Evolutionary conservation across 2,113 vertebrate genomes (phyloP).

Genomic region (Herpetotheres cachinnans): DNA sequence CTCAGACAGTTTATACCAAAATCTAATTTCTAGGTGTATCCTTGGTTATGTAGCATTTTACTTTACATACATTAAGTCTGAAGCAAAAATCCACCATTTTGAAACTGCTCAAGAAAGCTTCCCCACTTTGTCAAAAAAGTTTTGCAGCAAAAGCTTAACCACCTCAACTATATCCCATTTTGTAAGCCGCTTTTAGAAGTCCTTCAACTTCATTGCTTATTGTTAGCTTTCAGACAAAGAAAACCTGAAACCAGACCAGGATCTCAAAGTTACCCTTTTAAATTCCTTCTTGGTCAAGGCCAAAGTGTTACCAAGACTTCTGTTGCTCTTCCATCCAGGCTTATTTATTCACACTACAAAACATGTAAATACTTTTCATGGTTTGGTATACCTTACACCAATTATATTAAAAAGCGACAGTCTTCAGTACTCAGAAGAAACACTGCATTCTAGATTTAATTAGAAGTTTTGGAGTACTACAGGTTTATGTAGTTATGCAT

Average conservation of each 20-base stretch:
- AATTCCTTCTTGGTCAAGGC: slow-evolving; percentile 67
- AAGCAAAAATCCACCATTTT: not conserved
- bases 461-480: slow-evolving; percentile 40
- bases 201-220: slow-evolving; percentile 18
- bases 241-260: slow-evolving; percentile 68
- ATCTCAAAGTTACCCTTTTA: slow-evolving; percentile 69
- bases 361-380: slow-evolving; percentile 70
- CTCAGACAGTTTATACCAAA: not conserved
- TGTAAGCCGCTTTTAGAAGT: not conserved
- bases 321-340: slow-evolving; percentile 62
- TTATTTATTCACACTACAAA: slow-evolving; percentile 70
- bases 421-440: slow-evolving; percentile 64
- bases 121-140: not conserved
- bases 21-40: not conserved
- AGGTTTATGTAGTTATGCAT: slow-evolving; percentile 23
- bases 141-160: not conserved
- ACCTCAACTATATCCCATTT: slow-evolving; percentile 21
- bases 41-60: not conserved
- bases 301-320: slow-evolving; percentile 67
- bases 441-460: slow-evolving; percentile 55
- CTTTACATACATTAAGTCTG: not conserved
- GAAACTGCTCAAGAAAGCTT: not conserved
- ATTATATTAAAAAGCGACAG: slow-evolving; percentile 50
- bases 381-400: slow-evolving; percentile 67
- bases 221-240: slow-evolving; percentile 55